A percentile compares a stretch with the other conserved stretches of the same genome.
phyloP scores from a whole-genome alignment of 2,113 vertebrate species.

The Notarius lentiginosus region DNA sequence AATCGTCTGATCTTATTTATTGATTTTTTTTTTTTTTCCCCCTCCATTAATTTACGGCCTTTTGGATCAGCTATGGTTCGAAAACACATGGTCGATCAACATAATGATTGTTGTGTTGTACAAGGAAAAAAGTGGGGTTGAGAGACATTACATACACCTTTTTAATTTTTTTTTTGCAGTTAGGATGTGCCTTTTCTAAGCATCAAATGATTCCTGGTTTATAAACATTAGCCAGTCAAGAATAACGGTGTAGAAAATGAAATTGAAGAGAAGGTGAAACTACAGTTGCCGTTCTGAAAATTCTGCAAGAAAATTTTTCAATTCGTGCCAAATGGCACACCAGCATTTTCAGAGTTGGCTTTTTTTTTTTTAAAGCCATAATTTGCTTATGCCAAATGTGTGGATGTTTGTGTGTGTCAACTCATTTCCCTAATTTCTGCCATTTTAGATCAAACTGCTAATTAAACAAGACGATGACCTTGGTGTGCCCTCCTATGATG shows the following conservation, averaged over 20 bases:
- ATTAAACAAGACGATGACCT: constrained; percentile 95
- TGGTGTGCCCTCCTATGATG: constrained; percentile 86
- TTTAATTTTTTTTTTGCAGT: not conserved
- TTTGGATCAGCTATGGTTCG: too few species aligned
- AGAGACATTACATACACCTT: not conserved
- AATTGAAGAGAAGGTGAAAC: not conserved
- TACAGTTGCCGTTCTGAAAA: not conserved
- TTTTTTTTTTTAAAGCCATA: not conserved
- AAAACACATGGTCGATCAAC: too few species aligned
- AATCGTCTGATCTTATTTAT: too few species aligned
- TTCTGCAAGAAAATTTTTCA: not conserved
- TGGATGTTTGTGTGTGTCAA: not conserved
- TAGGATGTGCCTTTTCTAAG: not conserved
- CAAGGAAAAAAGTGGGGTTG: too few species aligned
- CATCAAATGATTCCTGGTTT: not conserved
- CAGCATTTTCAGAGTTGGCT: too few species aligned
- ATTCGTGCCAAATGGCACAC: not conserved
- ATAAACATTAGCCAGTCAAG: too few species aligned
- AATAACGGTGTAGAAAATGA: too few species aligned
- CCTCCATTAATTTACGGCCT: too few species aligned
- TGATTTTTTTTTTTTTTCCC: too few species aligned
- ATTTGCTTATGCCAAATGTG: not conserved
- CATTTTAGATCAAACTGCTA: constrained; percentile 84
- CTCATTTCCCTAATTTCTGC: not conserved
- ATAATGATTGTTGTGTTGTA: too few species aligned